Evolutionary conservation across 2,797 vertebrate species (phyloP).

Genomic region (Dromococcyx pavoninus): DNA sequence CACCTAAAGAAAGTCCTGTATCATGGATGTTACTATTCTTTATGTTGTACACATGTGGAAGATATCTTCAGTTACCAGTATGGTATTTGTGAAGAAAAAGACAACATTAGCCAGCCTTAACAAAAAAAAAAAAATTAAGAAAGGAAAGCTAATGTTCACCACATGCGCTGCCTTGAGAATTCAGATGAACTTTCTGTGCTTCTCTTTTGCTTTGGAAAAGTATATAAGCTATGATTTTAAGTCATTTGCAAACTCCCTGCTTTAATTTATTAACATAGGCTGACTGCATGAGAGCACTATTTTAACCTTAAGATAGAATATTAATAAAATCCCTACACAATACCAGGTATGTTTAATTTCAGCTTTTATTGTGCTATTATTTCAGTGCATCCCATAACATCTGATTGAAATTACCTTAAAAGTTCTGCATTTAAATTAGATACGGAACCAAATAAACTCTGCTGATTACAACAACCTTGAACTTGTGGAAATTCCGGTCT

Average conservation of each 20-base stretch:
- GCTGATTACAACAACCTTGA: conserved; percentile 32
- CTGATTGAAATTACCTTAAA: conserved; percentile 69
- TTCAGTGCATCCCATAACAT: conserved; percentile 60
- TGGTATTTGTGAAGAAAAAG: neutral
- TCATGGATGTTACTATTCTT: neutral
- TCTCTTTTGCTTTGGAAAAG: conserved; percentile 25
- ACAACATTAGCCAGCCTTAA: neutral
- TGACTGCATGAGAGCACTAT: conserved; percentile 6
- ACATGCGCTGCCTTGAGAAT: conserved; percentile 48
- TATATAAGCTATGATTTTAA: conserved; percentile 31
- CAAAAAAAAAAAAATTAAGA: neutral
- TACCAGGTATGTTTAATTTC: conserved; percentile 64
- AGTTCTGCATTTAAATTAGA: conserved; percentile 52
- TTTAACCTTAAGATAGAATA: conserved; percentile 35
- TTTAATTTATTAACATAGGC: conserved; percentile 25
- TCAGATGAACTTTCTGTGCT: conserved; percentile 34
- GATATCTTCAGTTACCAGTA: neutral
- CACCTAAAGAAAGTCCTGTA: neutral
- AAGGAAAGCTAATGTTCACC: conserved; percentile 18
- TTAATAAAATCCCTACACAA: conserved; percentile 32
- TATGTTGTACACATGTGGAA: neutral
- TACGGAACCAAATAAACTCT: conserved; percentile 16
- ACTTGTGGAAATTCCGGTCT: conserved; percentile 37
- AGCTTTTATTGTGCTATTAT: conserved; percentile 52
- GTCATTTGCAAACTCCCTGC: neutral